These are phyloP conservation scores for Callipepla californica DNA, from an alignment of 2,113 vertebrate genomes.

Conservation along the genomic window DNA sequence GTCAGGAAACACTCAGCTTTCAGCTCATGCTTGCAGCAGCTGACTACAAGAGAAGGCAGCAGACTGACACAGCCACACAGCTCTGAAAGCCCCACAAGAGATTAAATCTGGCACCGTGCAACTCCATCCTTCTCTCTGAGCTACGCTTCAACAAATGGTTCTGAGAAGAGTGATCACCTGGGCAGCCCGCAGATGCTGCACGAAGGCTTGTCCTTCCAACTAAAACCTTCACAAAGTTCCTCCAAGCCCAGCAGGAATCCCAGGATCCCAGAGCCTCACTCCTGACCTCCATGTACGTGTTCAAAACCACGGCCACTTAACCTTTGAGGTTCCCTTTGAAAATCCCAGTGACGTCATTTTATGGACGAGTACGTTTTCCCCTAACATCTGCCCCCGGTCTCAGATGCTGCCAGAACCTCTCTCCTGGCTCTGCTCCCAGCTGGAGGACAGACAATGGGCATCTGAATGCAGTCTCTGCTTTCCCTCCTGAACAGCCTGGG, in stretches of 20 bases:
- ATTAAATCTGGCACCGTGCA: background rate
- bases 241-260: background rate
- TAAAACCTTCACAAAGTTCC: background rate
- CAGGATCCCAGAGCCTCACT: background rate
- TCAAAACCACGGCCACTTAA: slow-evolving; percentile 40
- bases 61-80: background rate
- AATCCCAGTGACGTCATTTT: background rate
- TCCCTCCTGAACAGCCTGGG: slow-evolving; percentile 40
- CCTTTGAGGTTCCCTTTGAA: slow-evolving; percentile 33
- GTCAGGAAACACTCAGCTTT: background rate
- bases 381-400: slow-evolving; percentile 35
- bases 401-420: slow-evolving; percentile 46
- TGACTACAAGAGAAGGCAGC: background rate
- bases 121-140: background rate
- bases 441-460: slow-evolving; percentile 41
- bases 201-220: background rate
- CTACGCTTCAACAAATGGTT: fast-evolving
- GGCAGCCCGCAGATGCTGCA: background rate
- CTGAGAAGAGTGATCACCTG: background rate
- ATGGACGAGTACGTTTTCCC: slow-evolving; percentile 18
- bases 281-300: background rate
- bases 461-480: background rate
- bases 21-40: background rate
- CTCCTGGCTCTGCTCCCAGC: slow-evolving; percentile 60
- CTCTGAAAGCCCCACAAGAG: background rate